Conservation (phyloP, 2,113 vertebrate species). For the Heterotis niloticus region DNA sequence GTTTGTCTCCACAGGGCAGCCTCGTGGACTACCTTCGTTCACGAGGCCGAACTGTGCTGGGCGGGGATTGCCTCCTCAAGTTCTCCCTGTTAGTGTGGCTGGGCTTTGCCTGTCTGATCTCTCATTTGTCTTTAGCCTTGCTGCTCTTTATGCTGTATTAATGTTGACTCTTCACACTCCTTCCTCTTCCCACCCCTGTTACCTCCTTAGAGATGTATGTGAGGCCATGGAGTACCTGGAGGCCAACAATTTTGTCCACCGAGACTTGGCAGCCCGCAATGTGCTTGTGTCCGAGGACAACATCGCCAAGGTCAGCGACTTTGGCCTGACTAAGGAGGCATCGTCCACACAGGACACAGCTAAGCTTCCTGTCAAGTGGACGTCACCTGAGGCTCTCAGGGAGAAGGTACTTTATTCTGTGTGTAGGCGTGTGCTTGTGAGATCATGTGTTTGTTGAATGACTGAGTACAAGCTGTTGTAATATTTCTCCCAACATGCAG, state of each 20-base stretch:
- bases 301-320: conserved; percentile 95
- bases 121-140: background rate
- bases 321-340: conserved; percentile 92
- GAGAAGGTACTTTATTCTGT: conserved; percentile 72
- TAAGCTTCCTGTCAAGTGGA: conserved; percentile 96
- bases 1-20: conserved; percentile 70
- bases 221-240: conserved; percentile 97
- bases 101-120: conserved; percentile 34
- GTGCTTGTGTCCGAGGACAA: conserved; percentile 96
- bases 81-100: conserved; percentile 80
- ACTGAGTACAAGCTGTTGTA: background rate
- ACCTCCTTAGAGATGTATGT: conserved; percentile 80
- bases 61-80: conserved; percentile 81
- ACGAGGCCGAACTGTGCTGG: conserved; percentile 84
- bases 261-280: conserved; percentile 91
- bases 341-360: conserved; percentile 87
- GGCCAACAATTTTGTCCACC: conserved; percentile 87
- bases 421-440: background rate
- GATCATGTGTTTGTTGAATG: background rate
- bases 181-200: background rate
- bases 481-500: conserved; percentile 53
- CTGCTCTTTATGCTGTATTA: background rate
- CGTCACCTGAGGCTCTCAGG: conserved; percentile 87
- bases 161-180: background rate
- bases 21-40: conserved; percentile 92